Evolutionary conservation across 2,113 vertebrate genomes (phyloP), one percentile per base, ranked within the genome.

Genomic region (Vulpes vulpes): DNA sequence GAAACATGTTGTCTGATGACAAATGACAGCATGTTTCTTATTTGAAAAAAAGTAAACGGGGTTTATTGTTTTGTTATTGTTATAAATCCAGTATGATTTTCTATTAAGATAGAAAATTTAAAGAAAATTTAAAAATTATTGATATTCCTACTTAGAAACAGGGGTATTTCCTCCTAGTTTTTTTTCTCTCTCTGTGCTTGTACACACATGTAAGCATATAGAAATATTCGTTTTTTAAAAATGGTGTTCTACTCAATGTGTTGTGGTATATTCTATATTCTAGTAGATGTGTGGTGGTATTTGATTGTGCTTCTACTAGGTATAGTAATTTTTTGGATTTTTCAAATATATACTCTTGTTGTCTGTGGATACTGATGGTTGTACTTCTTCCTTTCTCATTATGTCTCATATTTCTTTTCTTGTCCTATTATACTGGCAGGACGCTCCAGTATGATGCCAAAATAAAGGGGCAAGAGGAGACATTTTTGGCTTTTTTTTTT

Each of bases 241-340:
- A 6, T 79, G 5, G 3, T 90, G 25, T 7, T 62, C 64, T 89
- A 30, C 74, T 53, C 62, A 32, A 60, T 81, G 3, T 74, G 19
- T 53, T 74, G 76, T 94, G 25, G 5, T 65, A n/a, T 43, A n/a
- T 43, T 32, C n/a, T 12, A 43, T 2, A 27, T 84, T 51, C 19
- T 78, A 38, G 59, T 83, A 59, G 51, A 43, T 76, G 19, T 32
- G 9, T 65, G 14, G 12, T 64, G 27, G 20, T 76, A 65, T 89
- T 93, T 89, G 38, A 62, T 53, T 89, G n/a, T 83, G 59, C 12
- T 89, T 96, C 82, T 89, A 93, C 64, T 78, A 82, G 30, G 82
- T 67, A 38, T 11, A n/a, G 23, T 38, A 10, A 64, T 57, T 82
- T 92, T 38, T 43, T 64, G 89, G 89, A 74, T 23, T n/a, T 78